These are phyloP conservation scores for Hydriomena furcata DNA, from an alignment of 2,888 invertebrate genomes.

Conservation along the genomic window DNA sequence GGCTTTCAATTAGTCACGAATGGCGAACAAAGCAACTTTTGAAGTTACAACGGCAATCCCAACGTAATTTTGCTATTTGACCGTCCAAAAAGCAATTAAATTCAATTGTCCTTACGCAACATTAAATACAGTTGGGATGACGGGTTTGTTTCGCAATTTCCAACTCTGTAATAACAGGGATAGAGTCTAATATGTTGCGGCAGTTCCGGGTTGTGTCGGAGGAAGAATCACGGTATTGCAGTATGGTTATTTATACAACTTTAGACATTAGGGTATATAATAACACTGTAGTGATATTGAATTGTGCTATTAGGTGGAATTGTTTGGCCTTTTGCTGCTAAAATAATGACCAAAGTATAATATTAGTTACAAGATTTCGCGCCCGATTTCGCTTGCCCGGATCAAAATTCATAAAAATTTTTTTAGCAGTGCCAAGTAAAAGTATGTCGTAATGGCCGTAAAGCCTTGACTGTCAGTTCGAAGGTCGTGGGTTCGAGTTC, in stretches of 20 bases:
- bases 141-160: constrained; percentile 35
- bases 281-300: no score
- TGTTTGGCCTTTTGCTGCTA: constrained; percentile 6
- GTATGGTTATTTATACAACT: constrained; percentile 31
- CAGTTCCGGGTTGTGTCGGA: constrained; percentile 7
- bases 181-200: constrained; percentile 26
- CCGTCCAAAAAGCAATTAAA: constrained; percentile 53
- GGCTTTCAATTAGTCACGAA: constrained; percentile 25
- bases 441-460: no score
- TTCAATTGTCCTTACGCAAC: constrained; percentile 54
- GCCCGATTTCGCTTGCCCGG: no score
- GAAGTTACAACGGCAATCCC: constrained; percentile 39
- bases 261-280: constrained; percentile 26
- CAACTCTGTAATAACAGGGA: constrained; percentile 23
- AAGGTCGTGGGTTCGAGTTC: no score
- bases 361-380: no score
- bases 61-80: constrained; percentile 38
- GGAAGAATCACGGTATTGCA: constrained; percentile 27
- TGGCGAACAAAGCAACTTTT: constrained; percentile 25
- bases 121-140: constrained; percentile 49
- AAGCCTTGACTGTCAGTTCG: no score
- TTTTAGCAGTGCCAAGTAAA: no score
- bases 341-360: constrained; percentile 1
- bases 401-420: no score
- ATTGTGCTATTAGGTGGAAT: no score